These are phyloP conservation scores for Tetragnatha versicolor DNA, from an alignment of 1,140 invertebrate species.

Conservation along the genomic window DNA sequence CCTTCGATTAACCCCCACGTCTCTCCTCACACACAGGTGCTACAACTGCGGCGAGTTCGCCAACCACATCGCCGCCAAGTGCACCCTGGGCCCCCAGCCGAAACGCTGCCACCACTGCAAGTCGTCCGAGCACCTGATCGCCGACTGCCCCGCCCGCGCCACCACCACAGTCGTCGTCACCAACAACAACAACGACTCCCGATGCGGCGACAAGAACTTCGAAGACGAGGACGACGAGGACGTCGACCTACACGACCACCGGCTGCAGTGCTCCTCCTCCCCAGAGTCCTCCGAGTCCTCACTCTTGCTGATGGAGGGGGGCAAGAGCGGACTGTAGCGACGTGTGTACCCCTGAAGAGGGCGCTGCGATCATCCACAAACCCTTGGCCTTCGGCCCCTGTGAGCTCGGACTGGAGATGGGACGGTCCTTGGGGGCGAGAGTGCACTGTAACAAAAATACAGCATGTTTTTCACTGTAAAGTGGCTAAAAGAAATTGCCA, in stretches of 20 bases:
- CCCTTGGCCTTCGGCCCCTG: too few relatives aligned
- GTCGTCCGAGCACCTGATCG: conserved; percentile 82
- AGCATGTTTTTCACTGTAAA: too few relatives aligned
- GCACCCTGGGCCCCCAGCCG: conserved; percentile 83
- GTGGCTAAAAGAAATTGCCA: too few relatives aligned
- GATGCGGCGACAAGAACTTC: conserved; percentile 29
- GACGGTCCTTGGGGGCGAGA: too few relatives aligned
- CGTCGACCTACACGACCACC: conserved; percentile 40
- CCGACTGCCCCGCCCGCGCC: conserved; percentile 75
- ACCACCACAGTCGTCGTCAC: background rate
- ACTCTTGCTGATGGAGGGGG: background rate
- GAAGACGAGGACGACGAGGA: conserved; percentile 36
- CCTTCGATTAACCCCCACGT: too few relatives aligned
- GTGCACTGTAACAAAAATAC: too few relatives aligned
- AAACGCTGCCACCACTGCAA: conserved; percentile 89
- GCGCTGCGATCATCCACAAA: too few relatives aligned
- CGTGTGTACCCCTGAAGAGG: too few relatives aligned
- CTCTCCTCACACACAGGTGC: conserved; percentile 69
- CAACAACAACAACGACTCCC: conserved; percentile 23
- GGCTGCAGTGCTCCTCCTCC: conserved; percentile 45
- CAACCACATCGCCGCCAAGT: conserved; percentile 88
- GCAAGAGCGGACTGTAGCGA: conserved; percentile 16
- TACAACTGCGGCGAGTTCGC: conserved; percentile 91
- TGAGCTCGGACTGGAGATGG: too few relatives aligned
- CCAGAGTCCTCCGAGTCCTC: conserved; percentile 13